Evolutionary conservation across 1,140 invertebrate species (phyloP).

Genomic region (Pararge aegeria): DNA sequence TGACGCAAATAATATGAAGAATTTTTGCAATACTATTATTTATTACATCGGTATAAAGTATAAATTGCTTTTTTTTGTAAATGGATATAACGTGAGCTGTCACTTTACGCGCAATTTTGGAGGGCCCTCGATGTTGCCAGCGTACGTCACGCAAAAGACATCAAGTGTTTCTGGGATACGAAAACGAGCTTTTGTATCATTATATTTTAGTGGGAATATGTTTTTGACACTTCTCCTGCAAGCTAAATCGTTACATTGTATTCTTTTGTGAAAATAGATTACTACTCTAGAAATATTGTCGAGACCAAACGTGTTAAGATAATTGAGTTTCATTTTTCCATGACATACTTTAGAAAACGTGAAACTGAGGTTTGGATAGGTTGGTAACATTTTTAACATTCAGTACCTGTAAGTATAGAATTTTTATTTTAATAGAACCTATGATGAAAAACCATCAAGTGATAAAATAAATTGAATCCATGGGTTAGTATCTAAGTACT

Average conservation of each 20-base stretch:
- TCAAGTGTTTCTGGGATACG: slow-evolving; percentile 46
- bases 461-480: no score
- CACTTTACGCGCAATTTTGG: slow-evolving; percentile 58
- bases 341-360: no score
- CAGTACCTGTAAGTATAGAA: no score
- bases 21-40: not conserved
- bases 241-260: not conserved
- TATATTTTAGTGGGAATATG: slow-evolving; percentile 31
- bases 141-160: slow-evolving; percentile 61
- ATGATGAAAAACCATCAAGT: no score
- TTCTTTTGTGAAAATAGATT: not conserved
- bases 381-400: no score
- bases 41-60: not conserved
- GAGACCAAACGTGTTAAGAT: no score
- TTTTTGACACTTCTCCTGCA: slow-evolving; percentile 32
- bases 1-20: slow-evolving; percentile 26
- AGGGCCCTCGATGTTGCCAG: slow-evolving; percentile 62
- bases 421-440: no score
- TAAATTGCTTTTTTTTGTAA: slow-evolving; percentile 10
- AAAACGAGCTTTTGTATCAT: slow-evolving; percentile 32
- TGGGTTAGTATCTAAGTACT: no score
- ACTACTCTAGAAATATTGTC: not conserved
- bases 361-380: no score
- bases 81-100: slow-evolving; percentile 39
- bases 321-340: no score